Evolutionary conservation across 1,140 invertebrate species (phyloP).

Genomic region (Cherax quadricarinatus): DNA sequence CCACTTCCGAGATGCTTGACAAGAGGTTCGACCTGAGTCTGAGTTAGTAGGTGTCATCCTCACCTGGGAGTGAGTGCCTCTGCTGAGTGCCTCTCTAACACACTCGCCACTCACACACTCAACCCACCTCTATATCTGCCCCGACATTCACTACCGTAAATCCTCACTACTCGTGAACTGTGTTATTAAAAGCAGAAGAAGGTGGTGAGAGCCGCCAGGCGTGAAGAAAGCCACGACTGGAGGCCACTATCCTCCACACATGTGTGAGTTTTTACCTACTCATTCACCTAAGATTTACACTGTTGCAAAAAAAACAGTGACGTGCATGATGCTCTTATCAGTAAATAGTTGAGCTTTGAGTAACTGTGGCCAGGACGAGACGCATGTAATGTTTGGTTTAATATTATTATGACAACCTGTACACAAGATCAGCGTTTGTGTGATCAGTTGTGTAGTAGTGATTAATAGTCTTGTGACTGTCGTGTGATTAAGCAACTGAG

Average conservation of each 20-base stretch:
- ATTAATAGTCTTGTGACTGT: no score
- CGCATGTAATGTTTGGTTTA: no score
- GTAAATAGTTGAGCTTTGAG: no score
- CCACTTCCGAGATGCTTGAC: neutral
- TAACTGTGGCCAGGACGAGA: no score
- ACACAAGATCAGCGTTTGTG: no score
- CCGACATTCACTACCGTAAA: neutral
- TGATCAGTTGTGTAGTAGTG: no score
- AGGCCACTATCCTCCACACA: neutral
- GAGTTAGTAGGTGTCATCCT: slow-evolving; percentile 51
- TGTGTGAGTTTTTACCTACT: neutral
- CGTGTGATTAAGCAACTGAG: no score
- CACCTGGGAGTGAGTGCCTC: neutral
- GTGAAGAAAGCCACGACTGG: neutral
- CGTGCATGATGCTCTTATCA: no score
- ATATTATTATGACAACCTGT: no score
- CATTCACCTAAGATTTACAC: no score
- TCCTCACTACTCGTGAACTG: neutral
- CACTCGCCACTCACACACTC: neutral
- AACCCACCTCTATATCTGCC: neutral
- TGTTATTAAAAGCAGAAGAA: neutral
- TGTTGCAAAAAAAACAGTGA: no score
- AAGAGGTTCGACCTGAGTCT: slow-evolving; percentile 14
- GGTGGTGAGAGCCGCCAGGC: neutral
- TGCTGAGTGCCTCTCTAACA: neutral